Evolutionary conservation across 2,888 invertebrate genomes (phyloP), one percentile per base, ranked within the genome.

Genomic region (Tachina grossa): DNA sequence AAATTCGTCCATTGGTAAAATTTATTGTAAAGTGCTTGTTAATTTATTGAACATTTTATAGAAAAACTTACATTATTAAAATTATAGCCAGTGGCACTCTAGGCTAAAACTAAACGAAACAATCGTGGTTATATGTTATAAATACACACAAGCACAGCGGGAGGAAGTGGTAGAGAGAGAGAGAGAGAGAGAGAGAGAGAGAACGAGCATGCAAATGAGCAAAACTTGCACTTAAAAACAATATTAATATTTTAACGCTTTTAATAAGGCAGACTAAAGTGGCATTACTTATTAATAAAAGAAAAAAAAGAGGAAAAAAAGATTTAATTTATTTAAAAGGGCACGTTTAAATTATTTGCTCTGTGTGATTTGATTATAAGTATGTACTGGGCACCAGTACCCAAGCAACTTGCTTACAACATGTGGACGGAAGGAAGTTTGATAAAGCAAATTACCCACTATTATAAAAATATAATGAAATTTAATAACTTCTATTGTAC

Each of bases 401-500:
- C 16, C 13, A 45, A 43, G 51, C 53, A 61, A 71, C 53, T 78
- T 61, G 63, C 63, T 71, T 71, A 10, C 16, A 71, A 71, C 45
- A 78, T 69, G 66, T 81, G 74, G 74, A 81, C 68, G 74, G 68
- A 76, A 82, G 75, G 69, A 82, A 76, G 75, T 76, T 82, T 76
- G 55, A 63, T 19, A 75, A 82, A 82, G 82, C 75, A 82, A 76
- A 82, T 82, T 82, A 82, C 69, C 69, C 69, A 69, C 75, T 55
- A 63, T 82, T 76, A 69, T 82, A 82, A 82, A 63, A 55, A 31
- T 69, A 63, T 82, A 82, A 82, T 82, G 63, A 76, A 82, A 82
- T 82, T 76, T 82, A 82, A 82, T 82, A 82, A 82, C 75, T 82
- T 69, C 75, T 76, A 76, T 82, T 82, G 63, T 55, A 76, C 1